Conservation (phyloP, 2,888 invertebrate species). For the Hoplodrina blanda region DNA sequence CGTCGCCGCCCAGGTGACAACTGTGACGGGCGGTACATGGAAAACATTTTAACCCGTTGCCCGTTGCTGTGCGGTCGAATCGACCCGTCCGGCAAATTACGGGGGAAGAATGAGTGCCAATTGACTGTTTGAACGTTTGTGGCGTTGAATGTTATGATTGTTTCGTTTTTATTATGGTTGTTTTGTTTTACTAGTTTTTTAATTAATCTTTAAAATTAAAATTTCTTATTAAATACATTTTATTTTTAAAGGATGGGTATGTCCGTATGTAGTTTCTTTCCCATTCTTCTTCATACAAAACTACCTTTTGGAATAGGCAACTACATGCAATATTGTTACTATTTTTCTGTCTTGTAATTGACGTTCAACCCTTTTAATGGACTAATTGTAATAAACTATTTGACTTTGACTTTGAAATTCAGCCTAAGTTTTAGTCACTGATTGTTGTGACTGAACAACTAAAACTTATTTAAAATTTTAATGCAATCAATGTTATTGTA, state of each 20-base stretch:
- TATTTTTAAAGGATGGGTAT: too few species aligned
- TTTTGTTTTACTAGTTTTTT: background rate
- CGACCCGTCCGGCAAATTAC: slow-evolving; percentile 63
- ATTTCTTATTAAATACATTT: too few species aligned
- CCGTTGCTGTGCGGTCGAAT: slow-evolving; percentile 73
- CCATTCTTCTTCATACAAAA: too few species aligned
- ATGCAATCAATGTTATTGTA: background rate
- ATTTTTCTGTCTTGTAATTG: too few species aligned
- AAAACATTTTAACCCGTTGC: slow-evolving; percentile 85
- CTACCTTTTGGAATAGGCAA: too few species aligned
- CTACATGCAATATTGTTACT: too few species aligned
- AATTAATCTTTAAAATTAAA: too few species aligned
- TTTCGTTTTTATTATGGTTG: slow-evolving; percentile 10
- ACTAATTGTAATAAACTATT: too few species aligned
- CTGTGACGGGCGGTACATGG: slow-evolving; percentile 78
- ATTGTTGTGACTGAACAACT: background rate
- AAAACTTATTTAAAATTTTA: background rate
- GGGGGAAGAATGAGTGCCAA: slow-evolving; percentile 55
- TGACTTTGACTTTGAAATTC: too few species aligned
- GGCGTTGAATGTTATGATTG: slow-evolving; percentile 39
- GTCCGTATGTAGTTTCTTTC: too few species aligned
- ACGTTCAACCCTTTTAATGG: too few species aligned
- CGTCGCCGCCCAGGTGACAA: slow-evolving; percentile 73
- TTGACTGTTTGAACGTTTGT: slow-evolving; percentile 54
- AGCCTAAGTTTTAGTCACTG: background rate